phyloP scores from a whole-genome alignment of 2,797 vertebrate species.

The Pachyuromys duprasi region DNA sequence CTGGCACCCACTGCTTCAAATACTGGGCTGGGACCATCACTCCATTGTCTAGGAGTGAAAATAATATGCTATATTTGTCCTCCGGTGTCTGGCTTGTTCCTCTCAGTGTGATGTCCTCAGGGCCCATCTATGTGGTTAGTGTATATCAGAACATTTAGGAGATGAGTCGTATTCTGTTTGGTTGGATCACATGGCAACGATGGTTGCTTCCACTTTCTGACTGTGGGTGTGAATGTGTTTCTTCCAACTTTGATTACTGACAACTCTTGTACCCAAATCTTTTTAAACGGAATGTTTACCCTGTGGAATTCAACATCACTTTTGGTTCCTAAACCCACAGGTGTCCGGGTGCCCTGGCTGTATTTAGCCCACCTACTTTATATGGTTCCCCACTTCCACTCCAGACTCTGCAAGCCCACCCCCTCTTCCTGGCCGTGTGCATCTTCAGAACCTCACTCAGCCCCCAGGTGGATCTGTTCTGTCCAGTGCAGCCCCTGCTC shows the following conservation, averaged over 20 bases:
- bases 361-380: too few relatives aligned
- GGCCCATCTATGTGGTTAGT: not conserved
- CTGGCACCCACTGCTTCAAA: not conserved
- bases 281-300: not conserved
- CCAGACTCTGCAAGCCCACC: not conserved
- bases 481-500: not conserved
- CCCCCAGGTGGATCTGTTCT: not conserved
- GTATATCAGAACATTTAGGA: not conserved
- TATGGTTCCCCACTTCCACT: not conserved
- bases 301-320: not conserved
- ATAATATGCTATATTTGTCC: not conserved
- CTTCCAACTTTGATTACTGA: not conserved
- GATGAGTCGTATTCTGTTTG: not conserved
- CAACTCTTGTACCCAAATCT: not conserved
- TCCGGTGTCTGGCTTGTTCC: not conserved
- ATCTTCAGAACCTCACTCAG: not conserved
- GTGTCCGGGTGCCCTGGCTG: not conserved
- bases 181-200: accelerated
- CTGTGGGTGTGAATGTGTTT: not conserved
- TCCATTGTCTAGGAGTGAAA: not conserved
- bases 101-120: not conserved
- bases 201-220: not conserved
- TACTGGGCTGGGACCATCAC: not conserved
- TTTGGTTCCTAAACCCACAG: not conserved
- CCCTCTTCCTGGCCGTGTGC: not conserved